These are phyloP conservation scores for Phalangium opilio DNA, from an alignment of 2,888 invertebrate genomes.

Conservation along the genomic window DNA sequence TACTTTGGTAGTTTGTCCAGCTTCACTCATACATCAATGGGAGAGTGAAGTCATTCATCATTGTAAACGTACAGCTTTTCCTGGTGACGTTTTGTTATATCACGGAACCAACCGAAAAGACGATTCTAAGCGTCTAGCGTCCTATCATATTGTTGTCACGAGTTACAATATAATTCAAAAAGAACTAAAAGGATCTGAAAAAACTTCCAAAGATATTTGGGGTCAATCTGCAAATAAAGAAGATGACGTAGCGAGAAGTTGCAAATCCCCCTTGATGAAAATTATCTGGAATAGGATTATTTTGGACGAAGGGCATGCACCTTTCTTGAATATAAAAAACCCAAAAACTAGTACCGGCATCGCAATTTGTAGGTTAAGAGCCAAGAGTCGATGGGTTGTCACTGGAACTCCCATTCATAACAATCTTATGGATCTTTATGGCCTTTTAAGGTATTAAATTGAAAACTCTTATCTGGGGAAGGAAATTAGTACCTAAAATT, in stretches of 20 bases:
- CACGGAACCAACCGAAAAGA: slow-evolving; percentile 63
- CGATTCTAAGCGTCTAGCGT: slow-evolving; percentile 39
- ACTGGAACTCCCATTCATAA: slow-evolving; percentile 95
- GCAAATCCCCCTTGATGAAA: slow-evolving; percentile 41
- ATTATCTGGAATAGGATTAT: slow-evolving; percentile 73
- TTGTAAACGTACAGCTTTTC: slow-evolving; percentile 38
- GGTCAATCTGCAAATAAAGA: no score
- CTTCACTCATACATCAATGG: slow-evolving; percentile 84
- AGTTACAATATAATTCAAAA: slow-evolving; percentile 55
- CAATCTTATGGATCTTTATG: slow-evolving; percentile 52
- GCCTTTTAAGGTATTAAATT: slow-evolving; percentile 31
- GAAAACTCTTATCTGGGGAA: slow-evolving; percentile 3
- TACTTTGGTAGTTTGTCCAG: slow-evolving; percentile 81
- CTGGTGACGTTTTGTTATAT: slow-evolving; percentile 49
- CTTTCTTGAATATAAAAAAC: slow-evolving; percentile 76
- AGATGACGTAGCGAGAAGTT: no score
- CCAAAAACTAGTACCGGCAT: slow-evolving; percentile 57
- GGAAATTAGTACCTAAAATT: neutral
- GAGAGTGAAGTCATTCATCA: slow-evolving; percentile 54
- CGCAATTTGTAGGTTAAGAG: slow-evolving; percentile 49
- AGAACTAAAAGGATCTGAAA: no score
- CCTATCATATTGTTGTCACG: slow-evolving; percentile 68
- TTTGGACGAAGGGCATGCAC: slow-evolving; percentile 89
- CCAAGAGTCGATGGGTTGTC: slow-evolving; percentile 58
- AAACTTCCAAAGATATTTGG: no score